Evolutionary conservation across 2,113 vertebrate species (phyloP).

Genomic region (Corythoichthys haematopterus): DNA sequence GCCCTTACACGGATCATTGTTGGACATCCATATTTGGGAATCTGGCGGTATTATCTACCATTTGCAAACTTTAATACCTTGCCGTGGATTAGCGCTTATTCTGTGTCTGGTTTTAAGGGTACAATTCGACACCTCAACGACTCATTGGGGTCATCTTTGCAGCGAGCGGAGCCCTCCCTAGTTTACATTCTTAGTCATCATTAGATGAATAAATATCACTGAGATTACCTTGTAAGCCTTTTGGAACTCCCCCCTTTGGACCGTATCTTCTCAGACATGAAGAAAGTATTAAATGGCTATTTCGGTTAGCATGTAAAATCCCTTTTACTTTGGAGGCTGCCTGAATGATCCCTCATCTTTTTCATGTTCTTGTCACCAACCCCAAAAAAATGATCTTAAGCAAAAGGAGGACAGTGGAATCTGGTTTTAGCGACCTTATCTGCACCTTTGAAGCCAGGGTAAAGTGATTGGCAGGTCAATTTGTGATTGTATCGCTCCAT

Average conservation of each 20-base stretch:
- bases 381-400: slow-evolving; percentile 59
- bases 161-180: slow-evolving; percentile 57
- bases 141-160: slow-evolving; percentile 62
- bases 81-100: slow-evolving; percentile 57
- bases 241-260: slow-evolving; percentile 32
- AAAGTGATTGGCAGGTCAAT: slow-evolving; percentile 78
- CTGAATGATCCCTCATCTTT: slow-evolving; percentile 63
- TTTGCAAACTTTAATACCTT: slow-evolving; percentile 72
- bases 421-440: slow-evolving; percentile 75
- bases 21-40: slow-evolving; percentile 60
- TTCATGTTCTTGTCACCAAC: slow-evolving; percentile 46
- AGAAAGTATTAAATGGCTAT: slow-evolving; percentile 58
- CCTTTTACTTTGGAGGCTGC: slow-evolving; percentile 31
- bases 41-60: slow-evolving; percentile 69
- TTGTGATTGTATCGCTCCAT: slow-evolving; percentile 75
- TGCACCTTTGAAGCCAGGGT: slow-evolving; percentile 66
- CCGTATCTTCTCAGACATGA: slow-evolving; percentile 45
- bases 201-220: slow-evolving; percentile 76
- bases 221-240: slow-evolving; percentile 71
- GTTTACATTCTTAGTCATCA: slow-evolving; percentile 70
- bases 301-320: slow-evolving; percentile 54
- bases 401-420: slow-evolving; percentile 55
- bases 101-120: slow-evolving; percentile 48
- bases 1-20: slow-evolving; percentile 58
- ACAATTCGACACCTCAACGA: slow-evolving; percentile 66